phyloP scores from a whole-genome alignment of 2,888 invertebrate genomes.

The Pristionchus fissidentatus region DNA sequence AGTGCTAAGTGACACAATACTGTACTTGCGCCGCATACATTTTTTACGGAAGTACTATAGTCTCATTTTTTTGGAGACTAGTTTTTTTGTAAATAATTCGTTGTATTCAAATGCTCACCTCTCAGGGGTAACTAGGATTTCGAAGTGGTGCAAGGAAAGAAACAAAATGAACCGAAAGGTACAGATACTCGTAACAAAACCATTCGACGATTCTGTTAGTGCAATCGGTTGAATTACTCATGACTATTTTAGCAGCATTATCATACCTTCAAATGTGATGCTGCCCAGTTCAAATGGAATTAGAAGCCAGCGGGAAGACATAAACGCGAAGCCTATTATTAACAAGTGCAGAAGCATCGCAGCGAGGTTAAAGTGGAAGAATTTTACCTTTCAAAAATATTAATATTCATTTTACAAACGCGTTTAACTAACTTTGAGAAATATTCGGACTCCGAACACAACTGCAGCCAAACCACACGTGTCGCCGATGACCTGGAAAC shows the following conservation, averaged over 20 bases:
- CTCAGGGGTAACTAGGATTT: background rate
- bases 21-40: too few relatives aligned
- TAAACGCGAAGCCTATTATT: background rate
- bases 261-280: background rate
- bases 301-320: background rate
- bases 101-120: background rate
- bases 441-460: background rate
- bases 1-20: too few relatives aligned
- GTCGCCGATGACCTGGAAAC: too few relatives aligned
- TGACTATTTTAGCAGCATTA: too few relatives aligned
- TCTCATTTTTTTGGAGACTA: too few relatives aligned
- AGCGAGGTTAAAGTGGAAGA: constrained; percentile 15
- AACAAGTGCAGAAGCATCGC: background rate
- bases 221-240: too few relatives aligned
- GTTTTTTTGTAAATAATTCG: too few relatives aligned
- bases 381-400: background rate
- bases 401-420: too few relatives aligned
- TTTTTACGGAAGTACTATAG: too few relatives aligned
- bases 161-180: constrained; percentile 7
- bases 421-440: background rate
- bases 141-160: background rate
- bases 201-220: background rate
- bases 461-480: background rate
- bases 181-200: background rate
- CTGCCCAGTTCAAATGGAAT: background rate